A percentile compares a stretch with the other conserved stretches of the same genome.
These are phyloP conservation scores for Omphaloscelis lunosa DNA, from an alignment of 2,888 invertebrate genomes.

Conservation along the genomic window DNA sequence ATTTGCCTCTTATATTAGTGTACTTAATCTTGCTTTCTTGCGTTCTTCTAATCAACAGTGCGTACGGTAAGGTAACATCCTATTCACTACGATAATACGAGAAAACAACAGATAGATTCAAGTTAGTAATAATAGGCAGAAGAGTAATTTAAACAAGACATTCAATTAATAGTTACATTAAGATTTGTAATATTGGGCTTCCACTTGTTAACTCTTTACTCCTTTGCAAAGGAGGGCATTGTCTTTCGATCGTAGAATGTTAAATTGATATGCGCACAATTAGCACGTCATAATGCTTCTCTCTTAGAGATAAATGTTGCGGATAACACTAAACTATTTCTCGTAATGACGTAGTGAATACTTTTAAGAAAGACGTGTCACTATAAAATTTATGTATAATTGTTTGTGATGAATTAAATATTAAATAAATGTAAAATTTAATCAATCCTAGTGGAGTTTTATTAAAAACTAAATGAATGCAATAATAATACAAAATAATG, in stretches of 20 bases:
- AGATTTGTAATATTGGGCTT: constrained; percentile 35
- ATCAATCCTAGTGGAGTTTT: constrained; percentile 56
- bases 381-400: constrained; percentile 25
- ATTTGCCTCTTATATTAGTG: background rate
- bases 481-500: constrained; percentile 51
- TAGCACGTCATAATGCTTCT: background rate
- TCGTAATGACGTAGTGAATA: constrained; percentile 42
- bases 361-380: constrained; percentile 13
- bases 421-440: constrained; percentile 59
- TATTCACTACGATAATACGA: constrained; percentile 51
- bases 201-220: constrained; percentile 12
- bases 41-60: constrained; percentile 52
- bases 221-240: background rate
- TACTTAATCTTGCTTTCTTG: background rate
- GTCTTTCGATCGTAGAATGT: constrained; percentile 11
- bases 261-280: constrained; percentile 31
- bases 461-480: constrained; percentile 32
- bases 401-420: constrained; percentile 60
- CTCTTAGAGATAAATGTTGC: background rate
- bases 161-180: constrained; percentile 3
- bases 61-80: constrained; percentile 11
- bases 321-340: constrained; percentile 5
- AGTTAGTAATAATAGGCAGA: background rate
- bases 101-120: constrained; percentile 4
- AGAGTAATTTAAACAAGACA: background rate